Percentiles rank a stretch among this genome's conserved stretches.
Evolutionary conservation across 2,113 vertebrate species (phyloP).

Genomic region (Cochlearius cochlearius): DNA sequence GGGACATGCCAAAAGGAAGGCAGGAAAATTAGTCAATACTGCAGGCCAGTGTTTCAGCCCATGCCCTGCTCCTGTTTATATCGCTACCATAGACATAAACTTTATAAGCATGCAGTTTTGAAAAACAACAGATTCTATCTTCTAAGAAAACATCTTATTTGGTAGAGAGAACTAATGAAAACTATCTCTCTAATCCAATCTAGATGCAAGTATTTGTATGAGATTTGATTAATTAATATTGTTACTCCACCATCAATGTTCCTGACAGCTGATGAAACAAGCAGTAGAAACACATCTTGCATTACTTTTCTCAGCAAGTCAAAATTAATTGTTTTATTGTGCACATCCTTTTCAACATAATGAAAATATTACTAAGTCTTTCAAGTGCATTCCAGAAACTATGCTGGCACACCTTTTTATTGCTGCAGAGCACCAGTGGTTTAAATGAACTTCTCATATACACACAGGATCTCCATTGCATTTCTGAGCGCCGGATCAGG

Average conservation of each 20-base stretch:
- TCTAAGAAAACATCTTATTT: background rate
- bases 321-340: background rate
- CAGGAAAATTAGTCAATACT: background rate
- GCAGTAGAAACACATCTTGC: background rate
- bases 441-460: conserved; percentile 7
- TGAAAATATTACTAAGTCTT: background rate
- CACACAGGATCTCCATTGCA: background rate
- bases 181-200: background rate
- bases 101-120: background rate
- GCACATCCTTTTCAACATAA: background rate
- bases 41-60: background rate
- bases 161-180: background rate
- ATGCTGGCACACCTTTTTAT: background rate
- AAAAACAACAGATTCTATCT: background rate
- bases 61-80: background rate
- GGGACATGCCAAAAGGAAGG: background rate
- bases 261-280: background rate
- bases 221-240: background rate
- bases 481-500: background rate
- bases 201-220: background rate
- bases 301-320: background rate
- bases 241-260: background rate
- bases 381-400: background rate
- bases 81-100: background rate
- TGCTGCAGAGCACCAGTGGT: background rate